Evolutionary conservation across 2,888 invertebrate species (phyloP).

Genomic region (Volucella bombylans): DNA sequence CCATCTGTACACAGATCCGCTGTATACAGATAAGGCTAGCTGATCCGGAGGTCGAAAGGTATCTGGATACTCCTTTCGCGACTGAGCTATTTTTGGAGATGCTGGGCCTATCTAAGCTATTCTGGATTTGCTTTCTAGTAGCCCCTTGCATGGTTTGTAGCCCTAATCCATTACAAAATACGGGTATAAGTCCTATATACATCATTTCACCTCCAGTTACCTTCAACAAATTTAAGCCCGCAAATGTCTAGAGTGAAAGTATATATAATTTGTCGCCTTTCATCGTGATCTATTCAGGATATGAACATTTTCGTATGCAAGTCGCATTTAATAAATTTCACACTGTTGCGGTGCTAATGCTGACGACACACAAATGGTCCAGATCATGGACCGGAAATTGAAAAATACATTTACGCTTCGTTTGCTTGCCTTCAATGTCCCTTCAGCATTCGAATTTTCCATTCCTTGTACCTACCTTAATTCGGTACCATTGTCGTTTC

Average conservation of each 20-base stretch:
- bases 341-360: conserved; percentile 38
- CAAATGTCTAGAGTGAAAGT: neutral
- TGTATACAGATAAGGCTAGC: no score
- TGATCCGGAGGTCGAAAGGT: no score
- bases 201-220: no score
- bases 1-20: no score
- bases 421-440: neutral
- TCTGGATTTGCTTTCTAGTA: no score
- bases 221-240: neutral
- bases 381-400: conserved; percentile 72
- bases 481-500: conserved; percentile 59
- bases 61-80: no score
- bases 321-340: conserved; percentile 56
- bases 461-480: conserved; percentile 10
- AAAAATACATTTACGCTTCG: conserved; percentile 65
- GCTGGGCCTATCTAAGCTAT: no score
- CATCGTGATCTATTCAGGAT: conserved; percentile 8
- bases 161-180: no score
- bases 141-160: no score
- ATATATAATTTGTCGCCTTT: conserved; percentile 19
- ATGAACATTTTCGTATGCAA: conserved; percentile 36
- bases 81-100: no score
- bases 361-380: conserved; percentile 62
- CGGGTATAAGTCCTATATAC: no score
- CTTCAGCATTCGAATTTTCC: neutral